phyloP scores from a whole-genome alignment of 2,888 invertebrate genomes.

The Aleiodes leptofemur region DNA sequence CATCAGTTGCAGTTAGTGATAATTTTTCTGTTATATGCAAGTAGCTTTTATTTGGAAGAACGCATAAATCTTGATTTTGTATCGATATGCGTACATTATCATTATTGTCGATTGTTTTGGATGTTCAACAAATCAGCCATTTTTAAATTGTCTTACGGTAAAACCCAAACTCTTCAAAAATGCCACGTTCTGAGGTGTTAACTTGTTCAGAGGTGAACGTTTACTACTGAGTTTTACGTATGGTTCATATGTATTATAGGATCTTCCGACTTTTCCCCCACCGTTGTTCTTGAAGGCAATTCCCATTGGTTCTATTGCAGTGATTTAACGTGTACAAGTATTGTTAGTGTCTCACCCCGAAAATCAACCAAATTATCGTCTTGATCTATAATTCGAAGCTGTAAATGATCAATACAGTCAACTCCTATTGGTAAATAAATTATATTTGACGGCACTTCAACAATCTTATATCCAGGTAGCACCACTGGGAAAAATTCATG shows the following conservation, averaged over 20 bases:
- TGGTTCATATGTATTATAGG: neutral
- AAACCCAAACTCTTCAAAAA: neutral
- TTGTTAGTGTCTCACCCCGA: conserved; percentile 55
- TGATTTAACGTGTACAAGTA: conserved; percentile 16
- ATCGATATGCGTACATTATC: conserved; percentile 1
- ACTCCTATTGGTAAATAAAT: conserved; percentile 52
- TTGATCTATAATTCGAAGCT: conserved; percentile 55
- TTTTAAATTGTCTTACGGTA: neutral
- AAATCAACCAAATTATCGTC: conserved; percentile 54
- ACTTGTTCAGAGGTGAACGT: neutral
- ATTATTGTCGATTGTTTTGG: neutral
- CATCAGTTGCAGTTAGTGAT: neutral
- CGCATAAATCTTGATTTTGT: conserved; percentile 18
- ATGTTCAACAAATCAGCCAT: too few species aligned
- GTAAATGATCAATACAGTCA: conserved; percentile 49
- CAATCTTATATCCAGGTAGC: conserved; percentile 55
- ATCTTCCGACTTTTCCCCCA: too few species aligned
- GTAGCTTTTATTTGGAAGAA: neutral
- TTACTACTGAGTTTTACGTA: neutral
- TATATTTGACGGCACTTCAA: conserved; percentile 53
- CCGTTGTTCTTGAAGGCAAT: neutral
- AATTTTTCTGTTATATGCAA: neutral
- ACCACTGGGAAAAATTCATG: conserved; percentile 56
- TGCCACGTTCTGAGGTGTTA: too few species aligned
- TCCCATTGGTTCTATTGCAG: neutral